Conservation (phyloP, 2,888 invertebrate genomes). For the Ormyrus thymus region DNA sequence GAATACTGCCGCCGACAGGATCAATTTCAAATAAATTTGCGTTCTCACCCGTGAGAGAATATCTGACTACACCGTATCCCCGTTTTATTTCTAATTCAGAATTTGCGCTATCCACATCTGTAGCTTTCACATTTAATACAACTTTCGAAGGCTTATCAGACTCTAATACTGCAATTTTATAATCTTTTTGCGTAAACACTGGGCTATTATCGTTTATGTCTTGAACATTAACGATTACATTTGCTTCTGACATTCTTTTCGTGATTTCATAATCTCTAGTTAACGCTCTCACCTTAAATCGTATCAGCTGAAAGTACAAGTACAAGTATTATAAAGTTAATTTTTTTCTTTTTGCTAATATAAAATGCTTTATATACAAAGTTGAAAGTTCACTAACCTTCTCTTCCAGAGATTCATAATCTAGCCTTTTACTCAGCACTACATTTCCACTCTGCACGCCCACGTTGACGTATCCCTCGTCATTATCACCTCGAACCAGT, state of each 20-base stretch:
- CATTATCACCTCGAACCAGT: conserved; percentile 68
- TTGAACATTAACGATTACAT: conserved; percentile 82
- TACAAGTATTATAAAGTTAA: conserved; percentile 59
- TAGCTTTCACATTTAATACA: conserved; percentile 82
- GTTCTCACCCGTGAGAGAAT: conserved; percentile 84
- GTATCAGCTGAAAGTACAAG: conserved; percentile 68
- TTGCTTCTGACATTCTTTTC: conserved; percentile 80
- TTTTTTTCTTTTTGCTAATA: background rate
- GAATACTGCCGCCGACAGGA: conserved; percentile 81
- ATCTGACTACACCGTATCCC: conserved; percentile 84
- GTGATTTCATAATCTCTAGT: conserved; percentile 73
- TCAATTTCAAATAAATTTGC: conserved; percentile 85
- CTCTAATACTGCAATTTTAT: conserved; percentile 83
- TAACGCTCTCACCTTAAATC: conserved; percentile 75
- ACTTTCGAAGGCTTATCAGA: conserved; percentile 82
- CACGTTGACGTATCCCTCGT: conserved; percentile 71
- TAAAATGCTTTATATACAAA: conserved; percentile 53
- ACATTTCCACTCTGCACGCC: conserved; percentile 85
- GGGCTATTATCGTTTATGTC: conserved; percentile 89
- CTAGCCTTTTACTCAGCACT: conserved; percentile 83
- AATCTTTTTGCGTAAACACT: conserved; percentile 81
- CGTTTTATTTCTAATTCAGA: conserved; percentile 76
- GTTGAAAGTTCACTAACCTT: conserved; percentile 72
- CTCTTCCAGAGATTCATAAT: conserved; percentile 84
- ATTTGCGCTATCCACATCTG: conserved; percentile 81